Percentiles rank a stretch among this genome's conserved stretches.
These are phyloP conservation scores for Anhinga rufa DNA, from an alignment of 2,113 vertebrate genomes.

Conservation along the genomic window DNA sequence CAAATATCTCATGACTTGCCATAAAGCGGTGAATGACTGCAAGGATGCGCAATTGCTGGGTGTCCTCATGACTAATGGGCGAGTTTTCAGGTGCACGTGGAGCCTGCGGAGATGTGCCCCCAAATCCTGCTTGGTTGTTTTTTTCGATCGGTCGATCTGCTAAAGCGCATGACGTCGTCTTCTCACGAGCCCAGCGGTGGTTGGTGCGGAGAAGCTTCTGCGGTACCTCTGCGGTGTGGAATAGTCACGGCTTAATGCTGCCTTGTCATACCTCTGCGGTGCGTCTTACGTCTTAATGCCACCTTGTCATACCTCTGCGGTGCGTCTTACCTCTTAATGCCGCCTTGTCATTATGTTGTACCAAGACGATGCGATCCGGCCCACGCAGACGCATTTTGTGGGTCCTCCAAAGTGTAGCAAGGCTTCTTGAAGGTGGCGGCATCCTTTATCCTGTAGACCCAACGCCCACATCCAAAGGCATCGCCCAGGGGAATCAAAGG, in stretches of 20 bases:
- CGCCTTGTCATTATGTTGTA: accelerated
- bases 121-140: background rate
- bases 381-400: background rate
- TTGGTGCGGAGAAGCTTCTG: background rate
- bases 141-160: accelerated
- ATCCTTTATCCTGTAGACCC: background rate
- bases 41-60: background rate
- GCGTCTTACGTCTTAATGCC: too few relatives aligned
- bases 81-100: conserved; percentile 28
- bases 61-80: background rate
- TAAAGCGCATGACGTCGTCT: accelerated
- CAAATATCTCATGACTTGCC: conserved; percentile 39
- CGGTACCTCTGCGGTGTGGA: background rate
- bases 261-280: too few relatives aligned
- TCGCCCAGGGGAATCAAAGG: background rate
- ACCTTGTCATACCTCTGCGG: too few relatives aligned
- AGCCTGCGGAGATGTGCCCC: background rate
- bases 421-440: background rate
- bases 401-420: accelerated
- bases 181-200: background rate
- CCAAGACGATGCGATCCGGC: accelerated
- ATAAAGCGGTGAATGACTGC: background rate
- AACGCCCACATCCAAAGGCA: background rate
- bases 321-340: too few relatives aligned
- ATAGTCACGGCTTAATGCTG: accelerated